Base-by-base conservation (phyloP, 2,797 vertebrate species). In the Karalla daura region DNA sequence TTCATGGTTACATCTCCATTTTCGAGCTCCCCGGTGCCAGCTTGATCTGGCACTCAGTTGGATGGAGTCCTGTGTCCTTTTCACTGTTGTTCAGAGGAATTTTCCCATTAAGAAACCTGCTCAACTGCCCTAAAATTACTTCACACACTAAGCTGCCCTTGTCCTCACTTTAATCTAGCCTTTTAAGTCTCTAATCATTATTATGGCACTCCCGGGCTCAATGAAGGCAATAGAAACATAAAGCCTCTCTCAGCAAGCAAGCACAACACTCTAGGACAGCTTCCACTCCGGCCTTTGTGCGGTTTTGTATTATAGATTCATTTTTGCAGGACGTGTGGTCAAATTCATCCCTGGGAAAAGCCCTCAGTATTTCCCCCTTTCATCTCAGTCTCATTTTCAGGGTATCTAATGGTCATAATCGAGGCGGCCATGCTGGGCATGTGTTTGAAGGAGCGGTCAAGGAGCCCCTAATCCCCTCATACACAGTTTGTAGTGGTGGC, bases 371-470 rank as follows among this genome's bases (percentile, higher is more conserved):
- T 66, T 76, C 65, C 21, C 32, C 66, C 81, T 91, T 89, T 92
- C 83, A 91, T 90, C 81, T 86, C 74, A 25, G 66, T 70, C 88
- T 92, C 90, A 92, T 94, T 92, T 91, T 88, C 85, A 68, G 87
- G 79, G 90, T 85, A 93, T 94, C 89, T 92, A 93, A 94, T 90
- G 82, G 91, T 93, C 89, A 93, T 94, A 93, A 94, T 92, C 86
- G 77, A 84, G 79, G 84, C 78, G 49, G 81, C 83, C 92, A 89
- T 92, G 92, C 93, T 93, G 94, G 82, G 81, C 74, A 81, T 85
- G 79, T 76, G 84, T 94, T 91, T 91, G 86, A 91, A 91, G 89
- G 78, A 88, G 81, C 78, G 78, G 88, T 88, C 78, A 87, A 93
- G 89, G 91, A 90, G 87, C 83, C 90, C 85, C 83, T 94, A 94